These are phyloP conservation scores for Chironomus riparius DNA, from an alignment of 2,888 invertebrate genomes.

Conservation along the genomic window DNA sequence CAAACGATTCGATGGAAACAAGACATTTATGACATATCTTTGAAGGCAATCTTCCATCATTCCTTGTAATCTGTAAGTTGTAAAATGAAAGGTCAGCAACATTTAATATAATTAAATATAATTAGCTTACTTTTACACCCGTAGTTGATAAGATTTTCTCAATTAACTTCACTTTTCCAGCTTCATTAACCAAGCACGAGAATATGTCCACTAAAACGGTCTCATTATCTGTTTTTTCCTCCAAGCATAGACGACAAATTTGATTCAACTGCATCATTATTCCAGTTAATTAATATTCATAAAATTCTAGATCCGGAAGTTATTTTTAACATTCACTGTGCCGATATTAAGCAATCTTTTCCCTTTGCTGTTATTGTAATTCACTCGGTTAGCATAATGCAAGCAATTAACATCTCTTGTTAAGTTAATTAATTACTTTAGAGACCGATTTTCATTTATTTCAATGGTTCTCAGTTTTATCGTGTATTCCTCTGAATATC, in stretches of 20 bases:
- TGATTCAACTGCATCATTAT: background rate
- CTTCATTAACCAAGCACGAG: background rate
- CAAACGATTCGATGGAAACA: conserved; percentile 1
- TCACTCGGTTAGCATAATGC: too few species aligned
- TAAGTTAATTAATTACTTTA: too few species aligned
- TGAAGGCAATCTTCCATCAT: conserved; percentile 13
- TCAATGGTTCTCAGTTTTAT: too few species aligned
- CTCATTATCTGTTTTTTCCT: background rate
- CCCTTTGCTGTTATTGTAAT: too few species aligned
- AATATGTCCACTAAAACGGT: conserved; percentile 14
- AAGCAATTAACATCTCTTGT: too few species aligned
- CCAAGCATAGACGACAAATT: conserved; percentile 13
- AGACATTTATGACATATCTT: conserved; percentile 21
- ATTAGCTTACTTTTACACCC: background rate
- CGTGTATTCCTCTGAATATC: too few species aligned
- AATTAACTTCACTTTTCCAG: background rate
- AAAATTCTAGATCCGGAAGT: too few species aligned
- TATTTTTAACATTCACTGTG: too few species aligned
- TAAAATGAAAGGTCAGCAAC: background rate
- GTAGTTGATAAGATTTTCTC: background rate
- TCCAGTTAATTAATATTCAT: background rate
- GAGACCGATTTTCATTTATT: too few species aligned
- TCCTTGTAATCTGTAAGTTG: background rate
- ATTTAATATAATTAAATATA: too few species aligned
- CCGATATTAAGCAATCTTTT: too few species aligned